Base-by-base conservation (phyloP, 2,113 vertebrate genomes). In the Rhodinocichla rosea region DNA sequence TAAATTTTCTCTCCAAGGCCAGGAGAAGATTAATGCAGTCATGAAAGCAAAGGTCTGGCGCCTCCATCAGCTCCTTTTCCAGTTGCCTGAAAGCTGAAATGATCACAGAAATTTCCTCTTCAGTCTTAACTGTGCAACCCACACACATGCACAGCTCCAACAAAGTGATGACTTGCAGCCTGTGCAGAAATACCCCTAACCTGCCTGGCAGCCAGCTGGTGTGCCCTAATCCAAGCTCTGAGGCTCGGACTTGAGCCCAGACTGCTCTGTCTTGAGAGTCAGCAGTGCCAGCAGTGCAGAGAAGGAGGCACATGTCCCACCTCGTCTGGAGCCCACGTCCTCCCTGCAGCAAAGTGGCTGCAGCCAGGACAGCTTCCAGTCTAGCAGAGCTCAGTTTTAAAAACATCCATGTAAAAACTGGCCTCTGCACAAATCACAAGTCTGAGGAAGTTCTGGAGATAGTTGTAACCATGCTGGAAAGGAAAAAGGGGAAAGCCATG, bases 391-490 rank as follows among this genome's bases (percentile, higher is more conserved):
- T 73, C 12, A 0, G 0, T 53, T 80, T 88, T 68, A 88, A 70
- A 95, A 95, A 83, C 74, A 79, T 69, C 37, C 39, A 55, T 16
- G 69, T 50, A 13, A 81, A 91, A 88, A 24, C 47, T 88, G 83
- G 79, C 76, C 30, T 44, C 52, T 81, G 56, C 40, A 57, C 86
- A 90, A 90, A 40, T 74, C 62, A 35, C 75, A 77, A 45, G 15
- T 35, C 47, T 74, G 59, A 91, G 95, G 84, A 91, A 94, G 83
- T 70, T 83, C 88, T 95, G 94, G 45, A 90, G 83, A 83, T 94
- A 93, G 88, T 6, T 92, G 55, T 67, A 68, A 74, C 68, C 44
- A 22, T 69, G 21, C 55, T 94, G 90, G 68, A 92, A 89, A 93
- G 83, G 68, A 86, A 87, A 56, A 71, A 45, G 52, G 35, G 68